These are phyloP conservation scores for Brachystomella parvula DNA, from an alignment of 1,140 invertebrate genomes.

Conservation along the genomic window DNA sequence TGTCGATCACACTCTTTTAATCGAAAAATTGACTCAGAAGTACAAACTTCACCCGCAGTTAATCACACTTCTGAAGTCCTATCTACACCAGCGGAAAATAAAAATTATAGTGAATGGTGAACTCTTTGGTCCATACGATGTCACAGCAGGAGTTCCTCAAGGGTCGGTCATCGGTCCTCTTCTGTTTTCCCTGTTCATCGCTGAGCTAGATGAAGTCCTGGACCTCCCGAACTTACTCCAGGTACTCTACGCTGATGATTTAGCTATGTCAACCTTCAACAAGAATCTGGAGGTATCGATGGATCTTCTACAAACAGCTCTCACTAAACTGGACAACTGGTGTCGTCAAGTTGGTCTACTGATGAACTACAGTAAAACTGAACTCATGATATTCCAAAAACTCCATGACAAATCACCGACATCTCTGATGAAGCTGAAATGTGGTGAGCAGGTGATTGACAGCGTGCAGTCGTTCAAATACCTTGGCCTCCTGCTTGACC, in stretches of 20 bases:
- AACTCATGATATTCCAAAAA: no score
- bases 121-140: not conserved
- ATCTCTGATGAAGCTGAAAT: not conserved
- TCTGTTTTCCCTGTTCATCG: constrained; percentile 37
- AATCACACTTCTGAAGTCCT: not conserved
- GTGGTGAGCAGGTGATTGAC: not conserved
- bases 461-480: not conserved
- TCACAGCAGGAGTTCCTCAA: constrained; percentile 37
- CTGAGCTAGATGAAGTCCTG: constrained; percentile 31
- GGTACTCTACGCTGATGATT: constrained; percentile 41
- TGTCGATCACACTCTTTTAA: not conserved
- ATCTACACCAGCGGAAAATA: not conserved
- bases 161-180: constrained; percentile 39
- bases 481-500: not conserved
- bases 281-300: not conserved
- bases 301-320: not conserved
- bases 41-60: not conserved
- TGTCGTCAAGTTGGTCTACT: not conserved
- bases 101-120: not conserved
- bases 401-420: not conserved
- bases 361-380: constrained; percentile 14
- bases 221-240: constrained; percentile 11
- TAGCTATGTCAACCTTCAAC: constrained; percentile 22
- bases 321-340: not conserved
- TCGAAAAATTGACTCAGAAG: constrained; percentile 11